Evolutionary conservation across 2,113 vertebrate genomes (phyloP).

Genomic region (Sterrhoptilus dennistouni): DNA sequence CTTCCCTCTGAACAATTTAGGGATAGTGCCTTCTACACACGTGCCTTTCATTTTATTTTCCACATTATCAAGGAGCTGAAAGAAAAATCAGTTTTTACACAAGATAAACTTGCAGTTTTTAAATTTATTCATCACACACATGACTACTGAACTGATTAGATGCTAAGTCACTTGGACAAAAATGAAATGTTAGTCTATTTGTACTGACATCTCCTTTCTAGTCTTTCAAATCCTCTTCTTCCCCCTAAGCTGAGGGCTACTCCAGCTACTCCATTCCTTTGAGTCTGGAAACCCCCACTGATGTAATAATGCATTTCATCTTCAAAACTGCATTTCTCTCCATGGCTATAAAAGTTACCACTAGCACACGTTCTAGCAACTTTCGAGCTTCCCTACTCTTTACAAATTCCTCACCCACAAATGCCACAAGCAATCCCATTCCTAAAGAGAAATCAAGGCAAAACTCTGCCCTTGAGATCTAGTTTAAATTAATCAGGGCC

Average conservation of each 20-base stretch:
- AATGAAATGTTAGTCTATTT: not conserved
- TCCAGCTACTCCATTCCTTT: not conserved
- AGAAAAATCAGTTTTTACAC: constrained; percentile 18
- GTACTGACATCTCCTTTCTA: not conserved
- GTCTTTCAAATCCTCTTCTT: not conserved
- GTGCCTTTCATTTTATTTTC: constrained; percentile 99
- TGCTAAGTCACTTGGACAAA: not conserved
- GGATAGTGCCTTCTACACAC: constrained; percentile 97
- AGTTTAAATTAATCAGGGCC: not conserved
- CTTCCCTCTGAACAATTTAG: constrained; percentile 97
- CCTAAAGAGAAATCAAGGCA: not conserved
- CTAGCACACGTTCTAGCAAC: not conserved
- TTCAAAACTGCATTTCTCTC: not conserved
- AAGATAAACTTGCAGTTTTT: not conserved
- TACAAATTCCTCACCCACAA: not conserved
- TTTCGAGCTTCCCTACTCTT: not conserved
- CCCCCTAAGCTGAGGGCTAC: not conserved
- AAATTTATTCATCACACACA: not conserved
- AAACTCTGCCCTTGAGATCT: not conserved
- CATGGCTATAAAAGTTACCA: not conserved
- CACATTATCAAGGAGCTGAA: constrained; percentile 96
- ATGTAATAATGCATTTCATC: not conserved
- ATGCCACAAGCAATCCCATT: not conserved
- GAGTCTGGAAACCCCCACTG: not conserved
- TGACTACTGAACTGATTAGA: not conserved